Base-by-base conservation (phyloP, 2,888 invertebrate genomes). In the Stegophylla sp. region DNA sequence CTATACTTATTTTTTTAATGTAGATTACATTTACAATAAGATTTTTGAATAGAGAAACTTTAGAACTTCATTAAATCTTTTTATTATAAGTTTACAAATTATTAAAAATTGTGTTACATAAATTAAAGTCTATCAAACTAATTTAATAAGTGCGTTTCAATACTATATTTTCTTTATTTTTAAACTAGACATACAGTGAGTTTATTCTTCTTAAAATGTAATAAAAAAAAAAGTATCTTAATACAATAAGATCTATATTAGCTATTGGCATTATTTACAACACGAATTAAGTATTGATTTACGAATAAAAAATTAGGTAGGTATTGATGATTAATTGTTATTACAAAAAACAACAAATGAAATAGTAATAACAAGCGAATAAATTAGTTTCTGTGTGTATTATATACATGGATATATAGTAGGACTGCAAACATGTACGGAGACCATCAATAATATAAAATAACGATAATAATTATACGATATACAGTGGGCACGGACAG, bases 381-480 rank as follows among this genome's bases (percentile, higher is more conserved):
- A 72, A 41, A 72, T 72, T 15, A 72, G 41, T 53, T 72, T 4
- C n/a, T 23, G 15, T 23, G 23, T 23, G 7, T 23, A 15, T 53
- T 9, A 20, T 69, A 48, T n/a, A 45, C 48, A 66, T 43, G 43
- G 20, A 23, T 66, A 66, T 13, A 45, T 61, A 61, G 59, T 73
- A 63, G n/a, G 45, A 61, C 28, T 74, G 28, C n/a, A 48, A 61
- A 48, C 61, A 34, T 28, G 20, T 43, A 26, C 23, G 28, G 61
- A 13, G 61, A 63, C 63, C 64, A 64, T 75, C 75, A 64, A 75
- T 75, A 28, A 51, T 41, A 64, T 64, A 51, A 63, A 51, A 74
- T 34, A 61, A 74, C 63, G 34, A 75, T 75, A 64, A 75, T 75
- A 64, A 75, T 75, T 75, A 75, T 75, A 75, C 17, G 41, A 51